These are phyloP conservation scores for Drosophila fungiperda DNA, from an alignment of 2,888 invertebrate species.

Conservation along the genomic window DNA sequence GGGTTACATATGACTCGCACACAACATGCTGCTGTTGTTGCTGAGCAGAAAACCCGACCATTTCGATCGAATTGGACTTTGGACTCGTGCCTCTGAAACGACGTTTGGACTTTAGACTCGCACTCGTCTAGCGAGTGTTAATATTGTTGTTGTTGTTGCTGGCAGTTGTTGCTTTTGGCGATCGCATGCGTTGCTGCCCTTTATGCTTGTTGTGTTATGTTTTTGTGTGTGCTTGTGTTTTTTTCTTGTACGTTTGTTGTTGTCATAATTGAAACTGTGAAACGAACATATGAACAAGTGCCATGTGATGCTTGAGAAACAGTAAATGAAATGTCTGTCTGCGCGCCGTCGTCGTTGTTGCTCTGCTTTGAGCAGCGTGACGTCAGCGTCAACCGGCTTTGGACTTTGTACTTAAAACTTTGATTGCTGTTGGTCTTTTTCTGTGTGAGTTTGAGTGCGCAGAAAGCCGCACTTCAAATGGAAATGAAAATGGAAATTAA, in stretches of 20 bases:
- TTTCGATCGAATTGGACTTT: conserved; percentile 69
- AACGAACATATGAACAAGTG: conserved; percentile 44
- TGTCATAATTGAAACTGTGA: conserved; percentile 58
- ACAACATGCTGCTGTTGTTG: conserved; percentile 55
- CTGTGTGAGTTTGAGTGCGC: neutral
- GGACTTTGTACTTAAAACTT: conserved; percentile 51
- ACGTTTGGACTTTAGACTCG: conserved; percentile 74
- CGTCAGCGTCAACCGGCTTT: conserved; percentile 49
- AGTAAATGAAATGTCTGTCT: conserved; percentile 31
- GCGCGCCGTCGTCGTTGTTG: neutral
- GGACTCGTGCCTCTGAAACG: conserved; percentile 70
- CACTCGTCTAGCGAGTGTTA: conserved; percentile 72
- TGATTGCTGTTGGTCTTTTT: conserved; percentile 33
- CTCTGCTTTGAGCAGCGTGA: conserved; percentile 42
- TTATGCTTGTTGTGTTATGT: conserved; percentile 49
- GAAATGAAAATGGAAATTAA: conserved; percentile 27
- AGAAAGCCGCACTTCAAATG: conserved; percentile 28
- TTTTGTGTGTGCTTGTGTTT: conserved; percentile 29
- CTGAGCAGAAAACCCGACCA: conserved; percentile 75
- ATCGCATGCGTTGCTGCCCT: conserved; percentile 34
- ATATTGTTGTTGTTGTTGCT: conserved; percentile 23
- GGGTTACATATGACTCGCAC: conserved; percentile 63
- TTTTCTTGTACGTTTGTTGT: conserved; percentile 25
- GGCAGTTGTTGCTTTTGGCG: conserved; percentile 39
- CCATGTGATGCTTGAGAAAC: conserved; percentile 46